A percentile compares a stretch with the other conserved stretches of the same genome.
phyloP scores from a whole-genome alignment of 1,140 invertebrate species.

The Pogonomyrmex barbatus region DNA sequence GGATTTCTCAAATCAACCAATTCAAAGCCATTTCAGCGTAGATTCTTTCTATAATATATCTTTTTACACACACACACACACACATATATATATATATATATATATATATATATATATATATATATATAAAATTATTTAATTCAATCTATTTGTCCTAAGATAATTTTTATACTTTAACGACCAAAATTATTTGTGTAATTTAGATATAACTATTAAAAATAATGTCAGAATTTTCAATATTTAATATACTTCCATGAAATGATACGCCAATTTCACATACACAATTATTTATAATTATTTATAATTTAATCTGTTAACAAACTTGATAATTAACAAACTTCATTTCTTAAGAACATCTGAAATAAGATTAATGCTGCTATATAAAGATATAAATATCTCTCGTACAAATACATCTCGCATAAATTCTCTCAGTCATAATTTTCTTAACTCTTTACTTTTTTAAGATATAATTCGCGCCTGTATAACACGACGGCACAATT shows the following conservation, averaged over 20 bases:
- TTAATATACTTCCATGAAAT: too few species aligned
- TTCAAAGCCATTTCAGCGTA: not conserved
- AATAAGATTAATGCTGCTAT: not conserved
- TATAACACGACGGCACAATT: not conserved
- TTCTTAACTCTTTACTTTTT: not conserved
- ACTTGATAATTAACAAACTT: constrained; percentile 4
- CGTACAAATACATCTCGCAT: too few species aligned
- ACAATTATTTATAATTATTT: too few species aligned
- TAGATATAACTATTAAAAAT: too few species aligned
- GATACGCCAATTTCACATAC: too few species aligned
- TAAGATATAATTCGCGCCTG: not conserved
- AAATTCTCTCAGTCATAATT: not conserved
- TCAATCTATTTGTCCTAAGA: not conserved
- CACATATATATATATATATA: not conserved
- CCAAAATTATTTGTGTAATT: too few species aligned
- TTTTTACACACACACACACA: not conserved
- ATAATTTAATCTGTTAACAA: not conserved
- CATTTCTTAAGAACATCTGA: not conserved
- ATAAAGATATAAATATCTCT: not conserved
- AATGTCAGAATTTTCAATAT: too few species aligned
- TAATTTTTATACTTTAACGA: too few species aligned
- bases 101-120: too few species aligned
- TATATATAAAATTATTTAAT: not conserved
- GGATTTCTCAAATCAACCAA: not conserved
- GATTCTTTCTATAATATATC: constrained; percentile 57